These are phyloP conservation scores for Itoplectis maculator DNA, from an alignment of 2,888 invertebrate genomes.

Conservation along the genomic window DNA sequence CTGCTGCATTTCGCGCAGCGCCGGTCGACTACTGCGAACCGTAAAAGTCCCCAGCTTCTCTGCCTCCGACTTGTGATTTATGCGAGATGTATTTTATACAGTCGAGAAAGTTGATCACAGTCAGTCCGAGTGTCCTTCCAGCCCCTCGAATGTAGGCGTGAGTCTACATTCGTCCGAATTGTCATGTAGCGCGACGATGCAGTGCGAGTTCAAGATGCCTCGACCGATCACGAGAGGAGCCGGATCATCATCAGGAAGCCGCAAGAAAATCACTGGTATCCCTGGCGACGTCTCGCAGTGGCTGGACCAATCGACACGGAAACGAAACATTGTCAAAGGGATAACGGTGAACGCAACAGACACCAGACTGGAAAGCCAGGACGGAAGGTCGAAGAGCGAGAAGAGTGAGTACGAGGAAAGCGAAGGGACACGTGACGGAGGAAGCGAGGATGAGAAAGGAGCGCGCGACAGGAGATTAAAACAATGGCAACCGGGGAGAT, in stretches of 20 bases:
- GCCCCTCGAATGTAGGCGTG: too few relatives aligned
- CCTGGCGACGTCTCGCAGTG: conserved; percentile 53
- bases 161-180: too few relatives aligned
- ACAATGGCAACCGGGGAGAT: conserved; percentile 60
- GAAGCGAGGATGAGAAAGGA: conserved; percentile 48
- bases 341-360: conserved; percentile 9
- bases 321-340: conserved; percentile 45
- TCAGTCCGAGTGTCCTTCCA: too few relatives aligned
- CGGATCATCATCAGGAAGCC: not conserved
- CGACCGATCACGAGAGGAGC: conserved; percentile 65
- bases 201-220: too few relatives aligned
- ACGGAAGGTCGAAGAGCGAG: not conserved
- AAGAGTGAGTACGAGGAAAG: not conserved
- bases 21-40: conserved; percentile 11
- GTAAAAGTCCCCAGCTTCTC: conserved; percentile 44
- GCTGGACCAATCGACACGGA: conserved; percentile 43
- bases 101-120: too few relatives aligned
- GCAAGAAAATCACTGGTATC: conserved; percentile 9
- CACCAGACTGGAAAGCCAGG: not conserved
- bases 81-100: conserved; percentile 42
- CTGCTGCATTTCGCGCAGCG: not conserved
- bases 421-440: conserved; percentile 4
- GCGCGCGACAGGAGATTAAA: conserved; percentile 56
- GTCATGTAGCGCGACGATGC: too few relatives aligned
- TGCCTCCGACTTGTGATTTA: conserved; percentile 53